phyloP scores from a whole-genome alignment of 2,113 vertebrate genomes.

The Tapirus terrestris region DNA sequence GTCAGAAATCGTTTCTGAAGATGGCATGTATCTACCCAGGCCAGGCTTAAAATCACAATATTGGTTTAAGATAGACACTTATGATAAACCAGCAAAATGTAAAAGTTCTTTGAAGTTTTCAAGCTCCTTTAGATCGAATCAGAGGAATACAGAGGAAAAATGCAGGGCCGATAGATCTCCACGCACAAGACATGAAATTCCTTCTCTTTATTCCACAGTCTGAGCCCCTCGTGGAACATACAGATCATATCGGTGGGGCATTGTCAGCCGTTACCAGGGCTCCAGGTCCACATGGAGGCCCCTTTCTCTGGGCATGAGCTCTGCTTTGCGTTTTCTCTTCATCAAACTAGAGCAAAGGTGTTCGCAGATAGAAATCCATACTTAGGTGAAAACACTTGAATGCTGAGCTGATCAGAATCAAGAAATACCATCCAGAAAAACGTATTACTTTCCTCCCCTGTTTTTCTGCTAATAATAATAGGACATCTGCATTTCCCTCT shows the following conservation, averaged over 20 bases:
- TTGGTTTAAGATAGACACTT: conserved; percentile 80
- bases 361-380: not conserved
- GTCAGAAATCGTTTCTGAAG: conserved; percentile 64
- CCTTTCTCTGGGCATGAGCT: not conserved
- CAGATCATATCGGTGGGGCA: fast-evolving
- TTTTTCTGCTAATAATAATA: not conserved
- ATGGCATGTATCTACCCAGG: not conserved
- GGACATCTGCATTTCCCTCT: not conserved
- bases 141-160: conserved; percentile 1
- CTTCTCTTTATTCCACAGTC: not conserved
- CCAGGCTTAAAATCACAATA: conserved; percentile 77
- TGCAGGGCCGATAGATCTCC: not conserved
- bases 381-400: not conserved
- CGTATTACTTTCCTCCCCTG: not conserved
- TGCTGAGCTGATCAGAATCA: not conserved
- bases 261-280: not conserved
- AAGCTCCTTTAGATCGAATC: conserved; percentile 66
- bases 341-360: not conserved
- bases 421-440: not conserved
- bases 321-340: not conserved
- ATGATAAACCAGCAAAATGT: conserved; percentile 73
- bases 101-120: conserved; percentile 70
- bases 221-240: not conserved
- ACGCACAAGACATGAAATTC: fast-evolving
- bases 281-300: fast-evolving